Percentiles rank a stretch among this genome's conserved stretches.
Evolutionary conservation across 2,113 vertebrate species (phyloP).

Genomic region (human): GRCh38 chrX:22053001-22053500

Average conservation of each 20-base stretch:
- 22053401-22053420: constrained; percentile 62
- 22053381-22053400: constrained; percentile 72
- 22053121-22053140: constrained; percentile 36
- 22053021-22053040: constrained; percentile 16
- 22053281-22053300: constrained; percentile 63
- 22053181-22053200: constrained; percentile 71
- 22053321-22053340: constrained; percentile 63
- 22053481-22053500: constrained; percentile 55
- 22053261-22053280: constrained; percentile 69
- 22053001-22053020: not conserved
- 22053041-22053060: not conserved
- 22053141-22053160: constrained; percentile 51
- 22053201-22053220: constrained; percentile 68
- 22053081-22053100: constrained; percentile 50
- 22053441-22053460: constrained; percentile 63
- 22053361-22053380: constrained; percentile 74
- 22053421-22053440: constrained; percentile 66
- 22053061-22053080: not conserved
- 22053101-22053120: constrained; percentile 50
- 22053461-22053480: constrained; percentile 66
- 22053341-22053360: constrained; percentile 75
- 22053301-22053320: constrained; percentile 70
- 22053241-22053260: constrained; percentile 62
- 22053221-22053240: constrained; percentile 63
- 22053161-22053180: constrained; percentile 64